Conservation (phyloP, 2,113 vertebrate species). For the Cyanistes caeruleus region DNA sequence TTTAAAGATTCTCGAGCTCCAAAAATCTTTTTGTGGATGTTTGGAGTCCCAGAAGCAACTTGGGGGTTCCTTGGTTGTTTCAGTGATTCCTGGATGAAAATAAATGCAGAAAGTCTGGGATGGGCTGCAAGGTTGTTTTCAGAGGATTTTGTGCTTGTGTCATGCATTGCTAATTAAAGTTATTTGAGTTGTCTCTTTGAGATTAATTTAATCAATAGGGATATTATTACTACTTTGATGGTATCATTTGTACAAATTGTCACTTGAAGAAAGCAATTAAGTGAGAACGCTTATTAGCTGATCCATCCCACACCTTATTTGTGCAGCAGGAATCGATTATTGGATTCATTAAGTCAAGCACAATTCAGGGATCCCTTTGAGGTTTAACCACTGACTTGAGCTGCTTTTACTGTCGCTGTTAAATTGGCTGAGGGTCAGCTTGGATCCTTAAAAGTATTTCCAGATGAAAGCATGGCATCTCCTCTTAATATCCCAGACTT, state of each 20-base stretch:
- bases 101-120: not conserved
- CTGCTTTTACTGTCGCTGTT: not conserved
- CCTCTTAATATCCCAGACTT: not conserved
- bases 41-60: not conserved
- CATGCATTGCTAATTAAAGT: conserved; percentile 62
- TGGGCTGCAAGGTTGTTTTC: conserved; percentile 18
- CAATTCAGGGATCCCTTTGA: conserved; percentile 22
- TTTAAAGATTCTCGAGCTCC: not conserved
- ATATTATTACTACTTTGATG: conserved; percentile 71
- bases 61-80: not conserved
- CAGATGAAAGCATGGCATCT: not conserved
- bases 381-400: not conserved
- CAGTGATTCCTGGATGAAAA: not conserved
- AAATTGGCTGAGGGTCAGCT: not conserved
- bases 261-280: conserved; percentile 65
- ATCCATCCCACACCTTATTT: conserved; percentile 49
- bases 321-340: conserved; percentile 41
- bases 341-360: conserved; percentile 52
- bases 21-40: not conserved
- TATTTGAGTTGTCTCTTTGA: conserved; percentile 40
- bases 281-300: conserved; percentile 59
- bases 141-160: conserved; percentile 5
- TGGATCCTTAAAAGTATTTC: not conserved
- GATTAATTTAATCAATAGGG: conserved; percentile 72
- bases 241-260: conserved; percentile 65